phyloP scores from a whole-genome alignment of 2,797 vertebrate genomes.

The Euphonia xanthogaster region DNA sequence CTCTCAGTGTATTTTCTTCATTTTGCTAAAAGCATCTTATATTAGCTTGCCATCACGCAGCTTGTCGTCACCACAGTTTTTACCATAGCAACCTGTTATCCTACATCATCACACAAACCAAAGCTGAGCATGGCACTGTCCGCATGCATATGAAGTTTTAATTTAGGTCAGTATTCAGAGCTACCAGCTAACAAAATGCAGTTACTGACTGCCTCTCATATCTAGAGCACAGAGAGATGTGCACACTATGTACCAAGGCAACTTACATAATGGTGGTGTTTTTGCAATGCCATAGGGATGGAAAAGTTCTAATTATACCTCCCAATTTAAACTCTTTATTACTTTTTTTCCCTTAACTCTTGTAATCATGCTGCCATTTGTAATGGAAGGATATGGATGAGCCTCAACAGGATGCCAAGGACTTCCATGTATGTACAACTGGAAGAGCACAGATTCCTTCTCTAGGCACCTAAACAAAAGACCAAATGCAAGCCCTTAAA shows the following conservation, averaged over 20 bases:
- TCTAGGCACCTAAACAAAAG: neutral
- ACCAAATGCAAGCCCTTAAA: neutral
- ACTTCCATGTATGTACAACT: accelerated
- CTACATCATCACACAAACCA: slow-evolving; percentile 24
- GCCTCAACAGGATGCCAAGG: neutral
- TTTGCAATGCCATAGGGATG: neutral
- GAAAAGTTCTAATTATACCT: neutral
- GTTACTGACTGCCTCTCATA: neutral
- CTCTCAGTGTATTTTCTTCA: neutral
- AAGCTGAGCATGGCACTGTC: slow-evolving; percentile 30
- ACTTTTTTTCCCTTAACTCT: neutral
- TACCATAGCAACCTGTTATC: slow-evolving; percentile 72
- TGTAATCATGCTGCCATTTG: neutral
- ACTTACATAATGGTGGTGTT: neutral
- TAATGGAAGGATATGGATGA: neutral
- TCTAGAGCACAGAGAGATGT: neutral
- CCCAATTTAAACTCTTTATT: neutral
- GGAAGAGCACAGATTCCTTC: neutral
- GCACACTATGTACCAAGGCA: neutral
- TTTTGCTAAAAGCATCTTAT: neutral
- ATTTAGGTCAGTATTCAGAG: slow-evolving; percentile 64
- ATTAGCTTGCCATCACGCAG: slow-evolving; percentile 43
- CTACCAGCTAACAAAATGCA: slow-evolving; percentile 32
- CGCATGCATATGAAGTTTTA: slow-evolving; percentile 66
- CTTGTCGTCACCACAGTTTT: slow-evolving; percentile 26